Conservation (phyloP, 1,140 invertebrate genomes). For the Neodiprion virginianus region DNA sequence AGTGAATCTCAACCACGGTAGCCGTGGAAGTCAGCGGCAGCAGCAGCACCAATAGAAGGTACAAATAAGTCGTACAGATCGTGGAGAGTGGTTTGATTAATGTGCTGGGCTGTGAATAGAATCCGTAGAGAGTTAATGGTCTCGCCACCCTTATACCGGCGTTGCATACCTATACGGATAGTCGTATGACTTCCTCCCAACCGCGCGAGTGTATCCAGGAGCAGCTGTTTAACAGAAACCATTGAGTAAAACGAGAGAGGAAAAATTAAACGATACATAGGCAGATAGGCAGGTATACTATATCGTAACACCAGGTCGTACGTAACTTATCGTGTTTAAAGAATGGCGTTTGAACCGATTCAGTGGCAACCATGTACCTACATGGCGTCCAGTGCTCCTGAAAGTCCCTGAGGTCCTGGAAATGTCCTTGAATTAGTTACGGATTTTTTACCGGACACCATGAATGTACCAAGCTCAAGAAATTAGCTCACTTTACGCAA, state of each 20-base stretch:
- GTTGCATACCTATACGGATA: neutral
- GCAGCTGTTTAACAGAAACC: neutral
- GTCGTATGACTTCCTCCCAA: neutral
- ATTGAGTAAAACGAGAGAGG: neutral
- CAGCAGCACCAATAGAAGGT: no score
- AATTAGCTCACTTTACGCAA: no score
- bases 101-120: neutral
- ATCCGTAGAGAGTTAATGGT: neutral
- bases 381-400: no score
- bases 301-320: no score
- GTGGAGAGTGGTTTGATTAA: neutral
- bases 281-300: neutral
- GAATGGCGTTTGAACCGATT: neutral
- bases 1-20: no score
- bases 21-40: no score
- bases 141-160: neutral
- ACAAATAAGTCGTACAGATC: no score
- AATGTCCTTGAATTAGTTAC: no score
- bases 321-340: neutral
- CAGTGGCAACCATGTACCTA: neutral
- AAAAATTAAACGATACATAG: neutral
- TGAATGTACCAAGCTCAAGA: no score
- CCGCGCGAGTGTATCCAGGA: neutral
- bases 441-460: no score
- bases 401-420: no score